phyloP scores from a whole-genome alignment of 2,113 vertebrate genomes.

The Gymnorhina tibicen region DNA sequence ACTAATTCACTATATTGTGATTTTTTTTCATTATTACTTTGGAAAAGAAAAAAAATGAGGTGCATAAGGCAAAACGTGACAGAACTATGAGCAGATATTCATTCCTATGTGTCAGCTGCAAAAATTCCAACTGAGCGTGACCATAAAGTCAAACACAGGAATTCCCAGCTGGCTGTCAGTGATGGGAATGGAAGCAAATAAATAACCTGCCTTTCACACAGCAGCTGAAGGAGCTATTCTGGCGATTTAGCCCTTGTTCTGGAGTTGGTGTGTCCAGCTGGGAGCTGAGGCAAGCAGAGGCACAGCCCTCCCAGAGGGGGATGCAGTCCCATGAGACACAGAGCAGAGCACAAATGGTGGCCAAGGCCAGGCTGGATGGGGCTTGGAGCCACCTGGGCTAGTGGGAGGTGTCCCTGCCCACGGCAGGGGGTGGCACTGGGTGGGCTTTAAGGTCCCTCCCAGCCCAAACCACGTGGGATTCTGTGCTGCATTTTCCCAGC shows the following conservation, averaged over 20 bases:
- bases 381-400: neutral
- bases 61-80: neutral
- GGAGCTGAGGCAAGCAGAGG: neutral
- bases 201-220: neutral
- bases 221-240: neutral
- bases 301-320: neutral
- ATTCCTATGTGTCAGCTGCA: neutral
- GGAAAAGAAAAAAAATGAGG: neutral
- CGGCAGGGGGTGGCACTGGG: rapidly evolving
- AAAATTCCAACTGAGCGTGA: neutral
- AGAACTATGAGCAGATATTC: neutral
- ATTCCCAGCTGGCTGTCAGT: neutral
- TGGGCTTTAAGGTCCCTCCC: neutral
- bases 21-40: neutral
- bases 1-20: neutral
- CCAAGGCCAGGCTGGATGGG: rapidly evolving
- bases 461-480: neutral
- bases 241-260: neutral
- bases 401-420: neutral
- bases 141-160: neutral
- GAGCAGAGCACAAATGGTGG: neutral
- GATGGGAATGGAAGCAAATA: neutral
- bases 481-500: neutral
- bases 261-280: neutral
- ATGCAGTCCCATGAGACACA: neutral